phyloP scores from a whole-genome alignment of 2,888 invertebrate species.

The Orchestes rusci region DNA sequence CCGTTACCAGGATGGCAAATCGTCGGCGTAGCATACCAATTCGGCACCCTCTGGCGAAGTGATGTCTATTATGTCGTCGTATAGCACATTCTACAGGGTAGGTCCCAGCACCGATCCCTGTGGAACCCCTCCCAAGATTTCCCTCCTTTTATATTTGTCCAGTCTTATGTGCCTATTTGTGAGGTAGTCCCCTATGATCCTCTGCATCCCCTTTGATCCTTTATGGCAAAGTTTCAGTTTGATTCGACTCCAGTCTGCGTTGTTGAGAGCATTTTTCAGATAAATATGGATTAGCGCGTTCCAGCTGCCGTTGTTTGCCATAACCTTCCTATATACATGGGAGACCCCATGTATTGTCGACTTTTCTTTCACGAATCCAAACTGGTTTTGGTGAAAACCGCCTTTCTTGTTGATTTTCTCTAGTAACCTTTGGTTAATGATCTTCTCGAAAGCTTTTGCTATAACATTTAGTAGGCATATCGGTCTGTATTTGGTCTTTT shows the following conservation, averaged over 20 bases:
- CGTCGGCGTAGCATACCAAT: slow-evolving; percentile 18
- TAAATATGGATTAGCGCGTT: slow-evolving; percentile 4
- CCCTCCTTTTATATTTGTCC: neutral
- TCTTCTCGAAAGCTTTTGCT: slow-evolving; percentile 7
- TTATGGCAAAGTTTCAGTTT: neutral
- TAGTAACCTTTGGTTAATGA: slow-evolving; percentile 5
- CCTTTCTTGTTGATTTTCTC: slow-evolving; percentile 1
- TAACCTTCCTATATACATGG: too few species aligned
- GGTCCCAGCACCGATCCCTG: slow-evolving; percentile 22
- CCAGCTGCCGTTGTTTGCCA: neutral
- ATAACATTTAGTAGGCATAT: slow-evolving; percentile 8
- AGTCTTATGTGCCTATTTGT: neutral
- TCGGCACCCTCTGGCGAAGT: neutral
- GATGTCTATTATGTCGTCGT: slow-evolving; percentile 13
- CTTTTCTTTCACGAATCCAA: slow-evolving; percentile 8
- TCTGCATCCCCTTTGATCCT: neutral
- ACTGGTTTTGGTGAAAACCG: neutral
- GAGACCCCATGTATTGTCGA: slow-evolving; percentile 9
- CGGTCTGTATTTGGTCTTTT: slow-evolving; percentile 3
- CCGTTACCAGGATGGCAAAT: slow-evolving; percentile 15
- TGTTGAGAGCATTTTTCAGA: slow-evolving; percentile 13
- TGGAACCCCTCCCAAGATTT: slow-evolving; percentile 11
- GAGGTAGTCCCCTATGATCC: neutral
- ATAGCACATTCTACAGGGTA: slow-evolving; percentile 19
- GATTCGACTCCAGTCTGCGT: slow-evolving; percentile 4